Evolutionary conservation across 2,888 invertebrate genomes (phyloP).

Genomic region (Hypselothyrea guttata): DNA sequence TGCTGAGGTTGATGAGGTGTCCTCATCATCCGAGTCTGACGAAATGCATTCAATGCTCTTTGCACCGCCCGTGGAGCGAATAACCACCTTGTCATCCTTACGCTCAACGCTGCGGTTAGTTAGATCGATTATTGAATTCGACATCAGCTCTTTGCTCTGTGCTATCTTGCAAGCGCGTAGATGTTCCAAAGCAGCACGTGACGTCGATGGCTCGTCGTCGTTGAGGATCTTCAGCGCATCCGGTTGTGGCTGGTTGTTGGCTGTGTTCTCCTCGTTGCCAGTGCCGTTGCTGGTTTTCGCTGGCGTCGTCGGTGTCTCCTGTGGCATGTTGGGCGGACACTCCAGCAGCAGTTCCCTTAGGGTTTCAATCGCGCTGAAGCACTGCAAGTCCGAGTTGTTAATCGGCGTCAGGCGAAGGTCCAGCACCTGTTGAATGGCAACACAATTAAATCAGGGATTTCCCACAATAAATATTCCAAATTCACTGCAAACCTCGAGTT

Average conservation of each 20-base stretch:
- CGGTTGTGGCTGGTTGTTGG: slow-evolving; percentile 6
- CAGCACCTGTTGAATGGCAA: slow-evolving; percentile 80
- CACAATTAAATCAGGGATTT: neutral
- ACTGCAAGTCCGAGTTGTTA: slow-evolving; percentile 85
- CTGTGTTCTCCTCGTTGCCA: slow-evolving; percentile 25
- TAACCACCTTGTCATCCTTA: slow-evolving; percentile 17
- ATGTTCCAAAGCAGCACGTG: slow-evolving; percentile 62
- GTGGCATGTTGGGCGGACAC: slow-evolving; percentile 57
- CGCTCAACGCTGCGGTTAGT: slow-evolving; percentile 37
- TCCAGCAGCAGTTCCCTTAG: slow-evolving; percentile 84
- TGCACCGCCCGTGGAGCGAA: neutral
- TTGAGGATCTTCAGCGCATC: slow-evolving; percentile 42
- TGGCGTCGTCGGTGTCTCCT: slow-evolving; percentile 13
- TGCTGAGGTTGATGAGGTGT: slow-evolving; percentile 52
- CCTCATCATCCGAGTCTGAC: slow-evolving; percentile 60
- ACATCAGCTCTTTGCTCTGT: slow-evolving; percentile 19
- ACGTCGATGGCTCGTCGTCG: slow-evolving; percentile 63
- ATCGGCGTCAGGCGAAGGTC: slow-evolving; percentile 84
- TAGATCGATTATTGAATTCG: slow-evolving; percentile 16
- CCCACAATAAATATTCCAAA: neutral
- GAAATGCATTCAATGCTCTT: slow-evolving; percentile 13
- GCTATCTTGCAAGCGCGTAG: slow-evolving; percentile 50
- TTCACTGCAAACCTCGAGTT: slow-evolving; percentile 69
- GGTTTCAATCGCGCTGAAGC: slow-evolving; percentile 84
- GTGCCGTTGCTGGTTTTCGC: slow-evolving; percentile 39